Evolutionary conservation across 1,140 invertebrate species (phyloP).

Genomic region (Ruditapes philippinarum): DNA sequence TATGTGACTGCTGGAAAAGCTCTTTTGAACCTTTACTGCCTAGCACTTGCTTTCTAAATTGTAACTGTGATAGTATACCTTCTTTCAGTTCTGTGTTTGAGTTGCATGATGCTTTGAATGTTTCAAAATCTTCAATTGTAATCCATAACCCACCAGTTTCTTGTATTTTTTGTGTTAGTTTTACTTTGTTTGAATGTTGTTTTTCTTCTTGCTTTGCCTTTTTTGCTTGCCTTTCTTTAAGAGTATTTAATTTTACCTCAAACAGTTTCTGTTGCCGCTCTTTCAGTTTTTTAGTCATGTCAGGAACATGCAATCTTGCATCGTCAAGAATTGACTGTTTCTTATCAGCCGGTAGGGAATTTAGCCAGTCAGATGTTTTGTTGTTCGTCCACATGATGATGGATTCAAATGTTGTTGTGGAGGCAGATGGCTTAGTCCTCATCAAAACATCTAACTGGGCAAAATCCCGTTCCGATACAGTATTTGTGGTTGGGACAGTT

Average conservation of each 20-base stretch:
- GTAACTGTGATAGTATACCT: not conserved
- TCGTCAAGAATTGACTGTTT: too few relatives aligned
- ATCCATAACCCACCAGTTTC: too few relatives aligned
- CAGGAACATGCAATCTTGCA: not conserved
- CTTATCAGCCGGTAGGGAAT: not conserved
- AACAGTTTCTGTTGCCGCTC: not conserved
- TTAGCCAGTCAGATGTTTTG: conserved; percentile 20
- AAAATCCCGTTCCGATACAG: not conserved
- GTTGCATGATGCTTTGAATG: not conserved
- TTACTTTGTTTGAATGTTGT: too few relatives aligned
- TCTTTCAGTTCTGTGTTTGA: not conserved
- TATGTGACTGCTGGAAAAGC: not conserved
- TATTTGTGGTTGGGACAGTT: not conserved
- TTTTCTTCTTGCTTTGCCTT: too few relatives aligned
- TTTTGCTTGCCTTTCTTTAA: too few relatives aligned
- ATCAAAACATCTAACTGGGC: conserved; percentile 9
- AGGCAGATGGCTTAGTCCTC: not conserved
- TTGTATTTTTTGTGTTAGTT: too few relatives aligned
- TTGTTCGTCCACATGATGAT: conserved; percentile 33
- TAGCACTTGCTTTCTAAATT: not conserved
- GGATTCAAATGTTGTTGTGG: not conserved
- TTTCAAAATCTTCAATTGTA: too few relatives aligned
- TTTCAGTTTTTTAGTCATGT: not conserved
- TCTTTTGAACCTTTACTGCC: not conserved
- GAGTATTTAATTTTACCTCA: too few relatives aligned